Conservation (phyloP, 37 sponge, comb jelly and placozoan genomes). For the Crambe crambe region DNA sequence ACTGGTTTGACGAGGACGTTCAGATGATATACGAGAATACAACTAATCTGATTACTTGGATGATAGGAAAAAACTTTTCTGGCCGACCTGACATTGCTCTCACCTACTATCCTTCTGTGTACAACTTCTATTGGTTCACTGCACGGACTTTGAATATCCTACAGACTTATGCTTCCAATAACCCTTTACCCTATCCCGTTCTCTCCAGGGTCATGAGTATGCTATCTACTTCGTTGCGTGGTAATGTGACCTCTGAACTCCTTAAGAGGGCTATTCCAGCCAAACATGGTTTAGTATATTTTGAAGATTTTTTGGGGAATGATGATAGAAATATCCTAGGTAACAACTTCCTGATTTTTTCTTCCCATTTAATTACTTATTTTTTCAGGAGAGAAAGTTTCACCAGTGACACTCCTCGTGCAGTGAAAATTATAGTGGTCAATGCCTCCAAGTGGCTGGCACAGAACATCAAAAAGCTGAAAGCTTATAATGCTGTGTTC, state of each 20-base stretch:
- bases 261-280: not conserved
- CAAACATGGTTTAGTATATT: slow-evolving; percentile 28
- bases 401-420: slow-evolving; percentile 14
- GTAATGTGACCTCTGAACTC: slow-evolving; percentile 28
- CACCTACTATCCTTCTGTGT: slow-evolving; percentile 58
- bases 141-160: slow-evolving; percentile 51
- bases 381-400: too few species aligned
- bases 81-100: slow-evolving; percentile 50
- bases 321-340: slow-evolving; percentile 37
- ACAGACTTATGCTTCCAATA: not conserved
- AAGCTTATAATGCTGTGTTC: slow-evolving; percentile 50
- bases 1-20: slow-evolving; percentile 55
- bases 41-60: slow-evolving; percentile 32
- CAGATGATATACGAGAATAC: slow-evolving; percentile 56
- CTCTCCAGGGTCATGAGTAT: slow-evolving; percentile 16
- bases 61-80: slow-evolving; percentile 47
- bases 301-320: slow-evolving; percentile 59
- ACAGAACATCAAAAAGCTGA: slow-evolving; percentile 5
- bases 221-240: slow-evolving; percentile 16
- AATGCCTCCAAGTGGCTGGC: slow-evolving; percentile 38
- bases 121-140: slow-evolving; percentile 64
- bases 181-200: slow-evolving; percentile 31
- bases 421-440: not conserved
- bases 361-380: not conserved
- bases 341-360: slow-evolving; percentile 5